Evolutionary conservation across 1,140 invertebrate genomes (phyloP), one percentile per base, ranked within the genome.

Genomic region (Riptortus pedestris): DNA sequence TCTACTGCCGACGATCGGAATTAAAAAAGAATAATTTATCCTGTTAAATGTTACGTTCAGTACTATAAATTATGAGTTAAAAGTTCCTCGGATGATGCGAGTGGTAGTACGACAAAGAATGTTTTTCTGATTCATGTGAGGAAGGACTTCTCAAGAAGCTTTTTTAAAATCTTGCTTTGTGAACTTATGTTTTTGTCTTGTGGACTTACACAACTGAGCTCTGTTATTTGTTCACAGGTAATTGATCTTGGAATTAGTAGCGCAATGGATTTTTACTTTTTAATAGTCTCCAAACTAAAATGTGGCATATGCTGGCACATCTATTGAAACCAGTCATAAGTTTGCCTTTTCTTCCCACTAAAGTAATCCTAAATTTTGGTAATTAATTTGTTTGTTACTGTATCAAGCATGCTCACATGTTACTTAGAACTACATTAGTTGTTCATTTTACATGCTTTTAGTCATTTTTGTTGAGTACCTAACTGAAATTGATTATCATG

Each of bases 241-340:
- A 55, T 55, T 18, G 24, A 24, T 26, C 24, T 55, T 55, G 51
- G 51, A 55, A 24, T 55, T 24, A 55, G 26, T 55, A 24, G 24
- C 24, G 51, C 51, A 26, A 55, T 55, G 51, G 51, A 24, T 55
- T 24, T 55, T 55, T 55, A 14, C 5, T 4, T 55, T 24, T 16
- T 55, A 24, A 55, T 24, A 55, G 18, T 55, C 51, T 24, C 14
- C 51, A 16, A 14, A 55, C 18, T 24, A 55, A 55, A 55, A 55
- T 55, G 51, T 55, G 51, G 51, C 51, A 55, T 55, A 55, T 55
- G 51, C 51, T 55, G 51, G 51, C 51, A 27, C 51, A 55, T 24
- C 51, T 55, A 55, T 24, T 24, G 51, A 55, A 55, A 24, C 51
- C 51, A 55, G 51, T 55, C 24, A 26, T 24, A 55, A 22, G 51